Percentiles rank a stretch among this genome's conserved stretches.
Conservation (phyloP, 2,888 invertebrate genomes). For the Nomada fucata region DNA sequence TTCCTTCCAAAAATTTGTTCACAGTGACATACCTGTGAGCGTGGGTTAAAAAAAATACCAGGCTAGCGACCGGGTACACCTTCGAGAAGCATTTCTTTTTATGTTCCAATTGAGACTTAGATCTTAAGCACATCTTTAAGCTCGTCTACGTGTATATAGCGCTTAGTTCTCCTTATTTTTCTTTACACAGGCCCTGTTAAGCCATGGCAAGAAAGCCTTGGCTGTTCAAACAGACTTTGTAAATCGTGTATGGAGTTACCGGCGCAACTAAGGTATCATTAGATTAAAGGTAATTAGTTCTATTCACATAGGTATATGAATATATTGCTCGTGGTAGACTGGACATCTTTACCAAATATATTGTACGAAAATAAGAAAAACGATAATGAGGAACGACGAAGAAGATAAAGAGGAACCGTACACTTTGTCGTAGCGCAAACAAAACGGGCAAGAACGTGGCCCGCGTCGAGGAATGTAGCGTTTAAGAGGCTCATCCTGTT, state of each 20-base stretch:
- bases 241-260: conserved; percentile 53
- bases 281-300: conserved; percentile 69
- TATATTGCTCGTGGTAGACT: conserved; percentile 58
- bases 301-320: conserved; percentile 54
- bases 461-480: conserved; percentile 47
- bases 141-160: conserved; percentile 54
- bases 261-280: conserved; percentile 71
- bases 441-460: conserved; percentile 16
- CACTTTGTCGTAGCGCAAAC: conserved; percentile 69
- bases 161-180: conserved; percentile 37
- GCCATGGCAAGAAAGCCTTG: conserved; percentile 40
- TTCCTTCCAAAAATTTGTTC: conserved; percentile 46
- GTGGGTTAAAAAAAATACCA: conserved; percentile 37
- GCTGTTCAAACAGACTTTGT: conserved; percentile 52
- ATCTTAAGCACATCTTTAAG: conserved; percentile 52
- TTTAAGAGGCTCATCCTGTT: conserved; percentile 57
- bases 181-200: conserved; percentile 33
- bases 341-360: conserved; percentile 45
- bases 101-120: conserved; percentile 50
- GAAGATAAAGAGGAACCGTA: conserved; percentile 8
- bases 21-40: conserved; percentile 50
- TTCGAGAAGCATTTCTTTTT: conserved; percentile 47
- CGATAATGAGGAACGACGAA: neutral
- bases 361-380: neutral
- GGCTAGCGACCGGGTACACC: conserved; percentile 33